Evolutionary conservation across 2,113 vertebrate species (phyloP).

Genomic region (Natator depressus): DNA sequence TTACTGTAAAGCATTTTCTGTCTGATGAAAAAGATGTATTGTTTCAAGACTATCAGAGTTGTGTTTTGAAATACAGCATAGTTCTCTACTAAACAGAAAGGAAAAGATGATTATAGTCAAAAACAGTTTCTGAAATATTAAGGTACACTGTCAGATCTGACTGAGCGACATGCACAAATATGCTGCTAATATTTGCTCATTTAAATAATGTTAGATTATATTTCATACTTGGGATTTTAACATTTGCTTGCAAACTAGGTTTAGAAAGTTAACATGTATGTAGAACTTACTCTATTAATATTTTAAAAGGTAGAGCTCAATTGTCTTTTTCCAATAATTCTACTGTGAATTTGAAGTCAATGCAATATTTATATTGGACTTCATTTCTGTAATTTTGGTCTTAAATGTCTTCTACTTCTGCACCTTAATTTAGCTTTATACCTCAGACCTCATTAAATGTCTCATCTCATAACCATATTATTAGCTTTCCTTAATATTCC

Average conservation of each 20-base stretch:
- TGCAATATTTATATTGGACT: constrained; percentile 56
- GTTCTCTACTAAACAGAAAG: constrained; percentile 6
- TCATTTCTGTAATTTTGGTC: not conserved
- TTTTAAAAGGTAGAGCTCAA: constrained; percentile 44
- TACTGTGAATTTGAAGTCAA: constrained; percentile 29
- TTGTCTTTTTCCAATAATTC: constrained; percentile 10
- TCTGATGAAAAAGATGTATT: not conserved
- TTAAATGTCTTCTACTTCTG: constrained; percentile 31
- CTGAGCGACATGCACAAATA: constrained; percentile 24
- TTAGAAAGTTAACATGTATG: constrained; percentile 22
- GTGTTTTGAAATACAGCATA: not conserved
- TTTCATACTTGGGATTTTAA: constrained; percentile 10
- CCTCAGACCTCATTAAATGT: constrained; percentile 57
- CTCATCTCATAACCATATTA: constrained; percentile 45
- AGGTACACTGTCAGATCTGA: not conserved
- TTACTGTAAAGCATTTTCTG: not conserved
- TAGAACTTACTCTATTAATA: constrained; percentile 46
- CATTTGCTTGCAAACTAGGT: constrained; percentile 21
- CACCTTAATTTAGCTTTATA: constrained; percentile 55
- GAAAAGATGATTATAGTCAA: constrained; percentile 10
- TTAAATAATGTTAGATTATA: constrained; percentile 27
- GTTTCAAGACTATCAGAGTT: not conserved
- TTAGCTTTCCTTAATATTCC: constrained; percentile 52
- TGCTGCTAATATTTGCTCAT: not conserved
- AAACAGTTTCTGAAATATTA: constrained; percentile 36